A percentile compares a stretch with the other conserved stretches of the same genome.
Evolutionary conservation across 2,888 invertebrate species (phyloP).

Genomic region (Drosophila pseudotalamancana): DNA sequence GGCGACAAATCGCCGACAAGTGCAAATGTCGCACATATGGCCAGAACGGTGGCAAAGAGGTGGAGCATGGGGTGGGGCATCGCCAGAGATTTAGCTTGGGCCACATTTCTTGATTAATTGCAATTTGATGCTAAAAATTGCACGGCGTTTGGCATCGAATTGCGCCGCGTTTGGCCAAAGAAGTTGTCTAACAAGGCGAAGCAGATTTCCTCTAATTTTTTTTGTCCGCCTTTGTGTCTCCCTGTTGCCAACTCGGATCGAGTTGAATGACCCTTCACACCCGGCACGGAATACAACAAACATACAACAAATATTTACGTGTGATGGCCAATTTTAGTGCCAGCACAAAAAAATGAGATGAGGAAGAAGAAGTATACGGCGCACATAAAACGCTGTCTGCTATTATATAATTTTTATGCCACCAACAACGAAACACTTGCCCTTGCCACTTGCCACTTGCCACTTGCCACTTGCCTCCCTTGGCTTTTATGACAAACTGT

Average conservation of each 20-base stretch:
- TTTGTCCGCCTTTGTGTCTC: not conserved
- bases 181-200: conserved; percentile 17
- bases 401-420: conserved; percentile 57
- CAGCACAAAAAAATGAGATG: conserved; percentile 20
- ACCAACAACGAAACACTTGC: conserved; percentile 1
- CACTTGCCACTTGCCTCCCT: conserved; percentile 10
- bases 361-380: too few species aligned
- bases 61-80: not conserved
- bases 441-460: conserved; percentile 12
- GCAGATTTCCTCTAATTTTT: not conserved
- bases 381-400: conserved; percentile 30
- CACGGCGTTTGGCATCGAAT: conserved; percentile 39
- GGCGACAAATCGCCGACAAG: conserved; percentile 74
- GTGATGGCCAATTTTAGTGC: conserved; percentile 19
- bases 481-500: conserved; percentile 44
- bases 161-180: conserved; percentile 13
- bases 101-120: conserved; percentile 64
- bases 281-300: not conserved
- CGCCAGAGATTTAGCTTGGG: conserved; percentile 33
- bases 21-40: conserved; percentile 66
- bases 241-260: not conserved
- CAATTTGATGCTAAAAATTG: conserved; percentile 77
- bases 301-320: conserved; percentile 15
- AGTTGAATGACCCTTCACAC: conserved; percentile 43
- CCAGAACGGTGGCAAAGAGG: not conserved